Evolutionary conservation across 2,888 invertebrate genomes (phyloP).

Genomic region (Scelioninae gen. 2): DNA sequence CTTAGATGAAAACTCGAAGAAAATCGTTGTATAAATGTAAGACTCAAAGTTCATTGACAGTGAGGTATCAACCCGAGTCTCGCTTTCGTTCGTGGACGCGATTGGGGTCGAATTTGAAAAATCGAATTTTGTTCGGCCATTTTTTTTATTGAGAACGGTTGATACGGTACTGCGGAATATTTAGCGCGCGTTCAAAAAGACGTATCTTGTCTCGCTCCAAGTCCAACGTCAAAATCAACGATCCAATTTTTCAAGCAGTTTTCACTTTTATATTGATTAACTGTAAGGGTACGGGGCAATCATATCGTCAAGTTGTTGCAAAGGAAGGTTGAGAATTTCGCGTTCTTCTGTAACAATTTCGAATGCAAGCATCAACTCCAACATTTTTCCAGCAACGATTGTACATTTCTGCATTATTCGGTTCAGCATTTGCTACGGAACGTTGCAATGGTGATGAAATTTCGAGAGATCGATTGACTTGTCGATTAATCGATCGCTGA

Average conservation of each 20-base stretch:
- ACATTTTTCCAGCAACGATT: not conserved
- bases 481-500: constrained; percentile 5
- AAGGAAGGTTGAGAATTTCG: constrained; percentile 12
- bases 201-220: constrained; percentile 27
- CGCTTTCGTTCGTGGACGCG: no score
- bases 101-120: no score
- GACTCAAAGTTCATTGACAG: constrained; percentile 9
- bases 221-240: constrained; percentile 7
- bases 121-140: not conserved
- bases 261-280: constrained; percentile 29
- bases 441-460: not conserved
- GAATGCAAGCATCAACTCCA: not conserved
- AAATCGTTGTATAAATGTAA: constrained; percentile 27
- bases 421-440: not conserved
- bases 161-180: constrained; percentile 13
- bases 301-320: constrained; percentile 26
- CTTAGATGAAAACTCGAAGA: constrained; percentile 6
- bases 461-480: not conserved
- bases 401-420: not conserved
- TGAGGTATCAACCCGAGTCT: constrained; percentile 1
- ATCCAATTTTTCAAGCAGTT: constrained; percentile 15
- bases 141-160: not conserved
- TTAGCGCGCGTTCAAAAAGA: constrained; percentile 2
- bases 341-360: constrained; percentile 15
- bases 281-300: constrained; percentile 13